Evolutionary conservation across 2,888 invertebrate species (phyloP).

Genomic region (Drosophila putrida): DNA sequence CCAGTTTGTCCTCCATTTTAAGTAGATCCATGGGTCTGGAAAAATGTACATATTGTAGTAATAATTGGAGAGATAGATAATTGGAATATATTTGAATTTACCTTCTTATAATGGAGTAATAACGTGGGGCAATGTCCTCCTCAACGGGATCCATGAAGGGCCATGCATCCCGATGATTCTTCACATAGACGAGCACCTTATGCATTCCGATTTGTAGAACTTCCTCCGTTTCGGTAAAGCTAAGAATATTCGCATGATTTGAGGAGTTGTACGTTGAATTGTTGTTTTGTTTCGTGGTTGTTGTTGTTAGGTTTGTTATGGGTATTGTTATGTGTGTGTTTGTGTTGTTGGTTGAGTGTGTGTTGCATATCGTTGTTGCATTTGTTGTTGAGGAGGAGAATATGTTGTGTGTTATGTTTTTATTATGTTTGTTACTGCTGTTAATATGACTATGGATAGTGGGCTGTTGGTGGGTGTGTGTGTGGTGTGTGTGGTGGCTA

Average conservation of each 20-base stretch:
- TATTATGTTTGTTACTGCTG: slow-evolving; percentile 68
- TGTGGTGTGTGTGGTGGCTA: slow-evolving; percentile 37
- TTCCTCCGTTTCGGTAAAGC: slow-evolving; percentile 93
- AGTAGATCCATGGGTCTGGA: slow-evolving; percentile 93
- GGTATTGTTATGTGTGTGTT: slow-evolving; percentile 48
- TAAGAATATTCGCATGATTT: slow-evolving; percentile 86
- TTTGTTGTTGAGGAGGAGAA: slow-evolving; percentile 30
- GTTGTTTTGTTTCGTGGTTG: slow-evolving; percentile 62
- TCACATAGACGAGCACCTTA: slow-evolving; percentile 94
- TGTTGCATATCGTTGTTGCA: slow-evolving; percentile 19
- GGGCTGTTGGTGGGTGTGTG: slow-evolving; percentile 36
- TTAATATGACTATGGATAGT: slow-evolving; percentile 54
- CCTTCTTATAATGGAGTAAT: slow-evolving; percentile 90
- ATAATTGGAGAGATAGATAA: too few relatives aligned
- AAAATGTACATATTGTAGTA: background rate
- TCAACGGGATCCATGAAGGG: slow-evolving; percentile 97
- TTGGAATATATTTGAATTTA: slow-evolving; percentile 41
- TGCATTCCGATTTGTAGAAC: slow-evolving; percentile 96
- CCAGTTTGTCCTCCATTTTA: slow-evolving; percentile 94
- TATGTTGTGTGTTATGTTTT: slow-evolving; percentile 41
- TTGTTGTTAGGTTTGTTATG: slow-evolving; percentile 69
- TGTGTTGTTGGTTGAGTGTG: slow-evolving; percentile 35
- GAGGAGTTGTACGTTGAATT: slow-evolving; percentile 82
- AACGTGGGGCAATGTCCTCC: slow-evolving; percentile 96
- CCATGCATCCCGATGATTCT: slow-evolving; percentile 96